Percentiles rank a stretch among this genome's conserved stretches.
Evolutionary conservation across 2,797 vertebrate genomes (phyloP).

Genomic region (Clarias laeviceps): DNA sequence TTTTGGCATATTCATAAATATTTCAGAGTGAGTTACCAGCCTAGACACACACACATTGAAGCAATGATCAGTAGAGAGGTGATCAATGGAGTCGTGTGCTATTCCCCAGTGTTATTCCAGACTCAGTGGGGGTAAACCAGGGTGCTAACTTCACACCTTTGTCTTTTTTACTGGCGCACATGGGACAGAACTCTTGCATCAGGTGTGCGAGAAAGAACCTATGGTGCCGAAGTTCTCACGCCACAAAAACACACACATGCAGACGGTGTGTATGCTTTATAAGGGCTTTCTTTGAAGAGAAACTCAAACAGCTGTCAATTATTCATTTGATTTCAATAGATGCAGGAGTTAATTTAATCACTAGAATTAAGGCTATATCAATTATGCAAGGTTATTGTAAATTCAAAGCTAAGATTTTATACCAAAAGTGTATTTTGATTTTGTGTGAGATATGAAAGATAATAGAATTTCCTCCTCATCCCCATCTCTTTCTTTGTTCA

Average conservation of each 20-base stretch:
- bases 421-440: background rate
- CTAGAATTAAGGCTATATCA: background rate
- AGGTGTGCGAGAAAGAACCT: constrained; percentile 68
- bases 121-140: constrained; percentile 61
- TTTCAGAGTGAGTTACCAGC: background rate
- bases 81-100: constrained; percentile 46
- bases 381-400: background rate
- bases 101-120: constrained; percentile 71
- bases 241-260: constrained; percentile 49
- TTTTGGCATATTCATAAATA: background rate
- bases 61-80: constrained; percentile 4
- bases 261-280: constrained; percentile 56
- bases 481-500: background rate
- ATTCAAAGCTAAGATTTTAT: background rate
- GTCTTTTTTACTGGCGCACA: constrained; percentile 67
- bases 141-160: constrained; percentile 77
- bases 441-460: background rate
- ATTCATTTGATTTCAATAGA: constrained; percentile 13
- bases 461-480: background rate
- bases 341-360: constrained; percentile 17
- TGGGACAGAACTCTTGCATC: constrained; percentile 64
- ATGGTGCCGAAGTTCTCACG: constrained; percentile 75
- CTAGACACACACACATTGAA: background rate
- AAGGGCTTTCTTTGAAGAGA: constrained; percentile 66
- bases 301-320: constrained; percentile 61